Evolutionary conservation across 2,113 vertebrate genomes (phyloP), one percentile per base, ranked within the genome.

Genomic region (Eolophus roseicapilla): DNA sequence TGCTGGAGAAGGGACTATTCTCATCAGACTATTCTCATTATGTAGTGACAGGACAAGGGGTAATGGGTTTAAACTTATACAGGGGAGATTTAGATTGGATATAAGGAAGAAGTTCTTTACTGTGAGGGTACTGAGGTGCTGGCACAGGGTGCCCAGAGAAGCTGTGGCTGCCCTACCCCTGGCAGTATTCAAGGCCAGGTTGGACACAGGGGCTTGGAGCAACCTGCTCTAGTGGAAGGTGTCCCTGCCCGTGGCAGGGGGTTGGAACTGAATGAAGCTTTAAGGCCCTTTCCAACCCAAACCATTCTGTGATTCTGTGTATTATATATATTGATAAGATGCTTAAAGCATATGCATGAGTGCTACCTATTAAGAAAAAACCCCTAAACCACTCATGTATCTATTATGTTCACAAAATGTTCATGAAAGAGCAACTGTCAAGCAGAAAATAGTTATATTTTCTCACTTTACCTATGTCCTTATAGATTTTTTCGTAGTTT

Each of bases 401-500:
- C 13, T 11, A 55, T 44, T 46, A 70, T 8, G 11, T 44, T 92
- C 20, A 85, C 10, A 7, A 86, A 43, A 69, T 49, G 14, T 13
- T 81, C 3, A 11, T 15, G 31, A 44, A 69, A 27, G 9, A 70
- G 7, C 85, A 88, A 76, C 1, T 27, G 16, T 47, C 35, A 67
- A 60, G 59, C 13, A 77, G 31, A 82, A 88, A 62, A 6, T 2
- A 80, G 21, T 65, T 80, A 29, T 10, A 41, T 60, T 88, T 68
- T 43, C 7, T 24, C 59, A 46, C 84, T 62, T 98, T 98, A 99
- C 99, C 99, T 95, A 99, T 99, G 85, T 99, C 98, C 53, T 98
- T 96, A 93, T 99, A 99, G 93, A 99, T 99, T 96, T 98, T 99
- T 97, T 99, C 99, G 92, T 99, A 99, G 85, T 99, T 99, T 93